Evolutionary conservation across 1,140 invertebrate genomes (phyloP).

Genomic region (Sinella curviseta): DNA sequence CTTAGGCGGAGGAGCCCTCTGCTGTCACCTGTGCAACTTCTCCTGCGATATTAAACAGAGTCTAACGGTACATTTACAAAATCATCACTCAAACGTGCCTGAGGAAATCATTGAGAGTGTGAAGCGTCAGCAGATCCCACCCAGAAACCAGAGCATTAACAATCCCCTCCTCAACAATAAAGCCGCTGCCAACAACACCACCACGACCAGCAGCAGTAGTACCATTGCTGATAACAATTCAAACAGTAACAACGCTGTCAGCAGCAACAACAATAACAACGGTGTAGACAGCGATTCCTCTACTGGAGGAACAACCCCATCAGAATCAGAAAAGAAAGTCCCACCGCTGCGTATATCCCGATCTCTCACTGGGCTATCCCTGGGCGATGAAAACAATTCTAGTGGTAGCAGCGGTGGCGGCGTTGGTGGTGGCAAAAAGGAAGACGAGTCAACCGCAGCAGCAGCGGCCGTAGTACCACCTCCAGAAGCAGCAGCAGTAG

Average conservation of each 20-base stretch:
- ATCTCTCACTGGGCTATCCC: background rate
- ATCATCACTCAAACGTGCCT: slow-evolving; percentile 43
- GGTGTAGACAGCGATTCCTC: background rate
- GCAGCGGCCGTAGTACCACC: too few relatives aligned
- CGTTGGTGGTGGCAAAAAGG: too few relatives aligned
- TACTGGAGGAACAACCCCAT: background rate
- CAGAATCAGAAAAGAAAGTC: slow-evolving; percentile 13
- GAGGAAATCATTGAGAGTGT: slow-evolving; percentile 39
- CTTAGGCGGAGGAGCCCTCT: slow-evolving; percentile 74
- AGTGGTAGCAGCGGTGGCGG: background rate
- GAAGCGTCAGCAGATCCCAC: slow-evolving; percentile 50
- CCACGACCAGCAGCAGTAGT: slow-evolving; percentile 51
- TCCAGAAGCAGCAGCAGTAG: background rate
- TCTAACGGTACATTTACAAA: slow-evolving; percentile 66
- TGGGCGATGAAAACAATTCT: background rate
- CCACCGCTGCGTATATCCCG: background rate
- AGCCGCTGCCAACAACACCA: slow-evolving; percentile 41
- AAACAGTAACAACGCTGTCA: slow-evolving; percentile 55
- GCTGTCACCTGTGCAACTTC: slow-evolving; percentile 86
- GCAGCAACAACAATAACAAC: background rate
- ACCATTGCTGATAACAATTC: slow-evolving; percentile 31
- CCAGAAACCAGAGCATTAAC: slow-evolving; percentile 51
- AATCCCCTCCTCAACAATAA: slow-evolving; percentile 27
- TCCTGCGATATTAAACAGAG: slow-evolving; percentile 89
- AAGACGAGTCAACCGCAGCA: background rate